phyloP scores from a whole-genome alignment of 1,140 invertebrate species.

The Habropoda laboriosa region DNA sequence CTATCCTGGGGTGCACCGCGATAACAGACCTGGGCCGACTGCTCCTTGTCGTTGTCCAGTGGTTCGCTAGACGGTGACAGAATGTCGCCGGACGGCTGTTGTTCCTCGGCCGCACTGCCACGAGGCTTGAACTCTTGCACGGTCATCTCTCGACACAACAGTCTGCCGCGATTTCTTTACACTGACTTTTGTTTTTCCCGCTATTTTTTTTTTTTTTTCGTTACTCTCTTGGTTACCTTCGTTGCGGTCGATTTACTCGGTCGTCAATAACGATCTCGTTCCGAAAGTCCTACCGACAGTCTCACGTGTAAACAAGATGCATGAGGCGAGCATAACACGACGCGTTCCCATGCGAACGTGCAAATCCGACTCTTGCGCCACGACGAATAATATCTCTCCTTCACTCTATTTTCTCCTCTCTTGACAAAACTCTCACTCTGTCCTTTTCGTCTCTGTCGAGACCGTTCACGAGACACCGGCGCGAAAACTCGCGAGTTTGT shows the following conservation, averaged over 20 bases:
- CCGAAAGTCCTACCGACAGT: slow-evolving; percentile 21
- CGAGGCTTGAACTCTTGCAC: slow-evolving; percentile 80
- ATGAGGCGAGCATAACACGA: slow-evolving; percentile 27
- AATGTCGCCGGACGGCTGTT: slow-evolving; percentile 74
- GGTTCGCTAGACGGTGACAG: slow-evolving; percentile 70
- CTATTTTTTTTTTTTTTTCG: background rate
- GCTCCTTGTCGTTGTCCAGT: slow-evolving; percentile 75
- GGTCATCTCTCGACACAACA: slow-evolving; percentile 71
- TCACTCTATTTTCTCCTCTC: too few species aligned
- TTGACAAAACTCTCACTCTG: slow-evolving; percentile 23
- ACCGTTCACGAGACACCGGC: slow-evolving; percentile 19
- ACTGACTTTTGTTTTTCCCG: background rate
- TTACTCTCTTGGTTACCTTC: too few species aligned
- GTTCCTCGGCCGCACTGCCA: slow-evolving; percentile 68
- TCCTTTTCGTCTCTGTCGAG: background rate
- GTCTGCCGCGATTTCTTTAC: slow-evolving; percentile 17
- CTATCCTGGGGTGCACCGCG: slow-evolving; percentile 73
- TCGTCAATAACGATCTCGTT: background rate
- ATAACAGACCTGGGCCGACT: slow-evolving; percentile 44
- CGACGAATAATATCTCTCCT: too few species aligned
- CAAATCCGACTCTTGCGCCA: slow-evolving; percentile 11
- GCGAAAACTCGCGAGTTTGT: slow-evolving; percentile 31
- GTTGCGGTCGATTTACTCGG: background rate
- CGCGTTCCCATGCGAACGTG: background rate
- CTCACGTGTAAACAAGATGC: slow-evolving; percentile 19